Conservation (phyloP, 92 coral and sea anemone genomes). For the Nematostella vectensis region DNA sequence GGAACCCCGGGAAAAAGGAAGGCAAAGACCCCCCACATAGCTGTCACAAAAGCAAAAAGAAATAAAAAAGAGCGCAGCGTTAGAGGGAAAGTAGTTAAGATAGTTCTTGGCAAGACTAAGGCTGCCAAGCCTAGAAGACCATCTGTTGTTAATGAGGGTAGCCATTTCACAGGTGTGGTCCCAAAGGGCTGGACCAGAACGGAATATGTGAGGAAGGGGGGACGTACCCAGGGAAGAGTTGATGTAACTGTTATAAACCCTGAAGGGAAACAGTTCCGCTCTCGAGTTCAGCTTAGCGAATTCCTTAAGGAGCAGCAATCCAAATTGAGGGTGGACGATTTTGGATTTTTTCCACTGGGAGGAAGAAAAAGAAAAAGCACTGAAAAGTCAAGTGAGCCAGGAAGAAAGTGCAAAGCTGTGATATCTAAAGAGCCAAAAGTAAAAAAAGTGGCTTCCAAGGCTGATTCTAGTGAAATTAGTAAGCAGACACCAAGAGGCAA, state of each 20-base stretch:
- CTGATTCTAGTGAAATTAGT: no score
- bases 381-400: no score
- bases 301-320: constrained; percentile 17
- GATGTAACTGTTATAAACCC: constrained; percentile 66
- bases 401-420: no score
- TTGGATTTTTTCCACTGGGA: constrained; percentile 6
- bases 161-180: no score
- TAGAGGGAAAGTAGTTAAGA: neutral
- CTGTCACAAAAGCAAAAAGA: neutral
- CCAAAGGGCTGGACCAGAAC: constrained; percentile 65
- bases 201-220: constrained; percentile 38
- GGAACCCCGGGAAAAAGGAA: neutral
- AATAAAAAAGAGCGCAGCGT: neutral
- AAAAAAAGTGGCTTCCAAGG: no score
- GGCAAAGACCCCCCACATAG: neutral
- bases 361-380: neutral
- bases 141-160: neutral
- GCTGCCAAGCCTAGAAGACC: neutral
- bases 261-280: constrained; percentile 60
- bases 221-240: constrained; percentile 45
- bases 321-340: constrained; percentile 13
- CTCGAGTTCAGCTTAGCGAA: constrained; percentile 38
- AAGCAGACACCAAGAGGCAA: no score
- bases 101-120: constrained; percentile 2
- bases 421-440: no score